Evolutionary conservation across 2,113 vertebrate species (phyloP), one percentile per base, ranked within the genome.

Genomic region (Cairina moschata): DNA sequence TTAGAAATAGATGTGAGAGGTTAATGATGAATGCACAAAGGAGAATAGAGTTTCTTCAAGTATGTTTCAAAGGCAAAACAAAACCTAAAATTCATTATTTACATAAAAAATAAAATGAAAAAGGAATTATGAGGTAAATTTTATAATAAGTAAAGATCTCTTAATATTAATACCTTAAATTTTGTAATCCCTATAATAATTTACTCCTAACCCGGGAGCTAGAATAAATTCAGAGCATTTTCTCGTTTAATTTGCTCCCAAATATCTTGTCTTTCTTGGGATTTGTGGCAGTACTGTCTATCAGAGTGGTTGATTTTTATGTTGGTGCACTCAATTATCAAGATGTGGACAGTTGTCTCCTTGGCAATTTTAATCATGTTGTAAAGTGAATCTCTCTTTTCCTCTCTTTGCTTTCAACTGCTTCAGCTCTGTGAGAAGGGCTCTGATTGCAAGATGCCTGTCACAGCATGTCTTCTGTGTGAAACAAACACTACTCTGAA

Each of bases 1-100:
- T 75, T 75, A 59, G 42, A 77, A 95, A 90, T n/a, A 63, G 79
- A 90, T 55, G 63, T 90, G 88, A 93, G 50, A 95, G 96, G 87
- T 87, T 96, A 97, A 92, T 8, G 94, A 90, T 12, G 54, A 85
- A 78, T 14, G 48, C n/a, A 85, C 31, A 67, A 50, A 77, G 69
- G 66, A 90, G 42, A 50, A 42, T 9, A 1, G 4, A 1, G 0
- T 31, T 78, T 63, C 67, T 77, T 8, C 13, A 38, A 55, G 34
- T 34, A 59, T 8, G 29, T 38, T 87, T 65, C 88, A 87, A 89
- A 89, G 21, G 36, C 20, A 74, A 87, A 88, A 76, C 68, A 89
- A 88, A 79, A 10, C n/a, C 55, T 67, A n/a, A 76, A 91, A 82
- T 38, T 44, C 28, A 40, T 9, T 55, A 55, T 90, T 83, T 85